Percentiles rank a stretch among this genome's conserved stretches.
Evolutionary conservation across 2,797 vertebrate species (phyloP).

Genomic region (Melanotaenia boesemani): DNA sequence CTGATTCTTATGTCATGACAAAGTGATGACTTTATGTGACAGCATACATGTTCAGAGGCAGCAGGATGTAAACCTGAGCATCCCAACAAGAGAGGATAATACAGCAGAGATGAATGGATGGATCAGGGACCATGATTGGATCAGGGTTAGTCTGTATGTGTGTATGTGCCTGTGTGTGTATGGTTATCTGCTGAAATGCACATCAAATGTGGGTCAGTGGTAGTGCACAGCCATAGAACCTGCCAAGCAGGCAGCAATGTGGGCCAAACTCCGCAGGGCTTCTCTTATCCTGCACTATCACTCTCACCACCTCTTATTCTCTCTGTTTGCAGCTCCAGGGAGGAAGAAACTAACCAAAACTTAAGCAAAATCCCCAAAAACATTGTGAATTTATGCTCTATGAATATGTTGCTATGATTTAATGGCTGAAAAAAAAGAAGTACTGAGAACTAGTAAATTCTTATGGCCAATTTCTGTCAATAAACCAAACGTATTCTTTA

Average conservation of each 20-base stretch:
- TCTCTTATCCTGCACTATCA: slow-evolving; percentile 63
- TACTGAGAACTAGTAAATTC: no score
- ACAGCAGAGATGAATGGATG: slow-evolving; percentile 30
- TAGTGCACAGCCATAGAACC: slow-evolving; percentile 59
- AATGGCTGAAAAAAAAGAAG: no score
- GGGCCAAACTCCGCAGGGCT: slow-evolving; percentile 75
- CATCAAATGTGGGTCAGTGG: slow-evolving; percentile 78
- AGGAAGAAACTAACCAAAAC: slow-evolving; percentile 19
- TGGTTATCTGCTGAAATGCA: slow-evolving; percentile 38
- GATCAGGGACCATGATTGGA: slow-evolving; percentile 39
- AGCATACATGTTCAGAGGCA: slow-evolving; percentile 41
- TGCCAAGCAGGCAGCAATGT: slow-evolving; percentile 77
- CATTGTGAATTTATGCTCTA: no score
- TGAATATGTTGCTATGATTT: no score
- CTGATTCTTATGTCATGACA: slow-evolving; percentile 1
- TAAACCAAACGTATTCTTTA: background rate
- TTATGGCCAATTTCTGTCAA: background rate
- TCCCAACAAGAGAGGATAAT: slow-evolving; percentile 34
- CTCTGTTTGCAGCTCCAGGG: slow-evolving; percentile 35
- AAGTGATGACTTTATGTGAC: no score
- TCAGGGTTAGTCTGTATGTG: slow-evolving; percentile 41
- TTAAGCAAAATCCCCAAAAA: background rate
- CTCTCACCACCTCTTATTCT: slow-evolving; percentile 37
- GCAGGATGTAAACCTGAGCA: slow-evolving; percentile 27
- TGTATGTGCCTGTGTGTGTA: slow-evolving; percentile 12